Conservation (phyloP, 2,888 invertebrate species). For the Lithophane leautieri region DNA sequence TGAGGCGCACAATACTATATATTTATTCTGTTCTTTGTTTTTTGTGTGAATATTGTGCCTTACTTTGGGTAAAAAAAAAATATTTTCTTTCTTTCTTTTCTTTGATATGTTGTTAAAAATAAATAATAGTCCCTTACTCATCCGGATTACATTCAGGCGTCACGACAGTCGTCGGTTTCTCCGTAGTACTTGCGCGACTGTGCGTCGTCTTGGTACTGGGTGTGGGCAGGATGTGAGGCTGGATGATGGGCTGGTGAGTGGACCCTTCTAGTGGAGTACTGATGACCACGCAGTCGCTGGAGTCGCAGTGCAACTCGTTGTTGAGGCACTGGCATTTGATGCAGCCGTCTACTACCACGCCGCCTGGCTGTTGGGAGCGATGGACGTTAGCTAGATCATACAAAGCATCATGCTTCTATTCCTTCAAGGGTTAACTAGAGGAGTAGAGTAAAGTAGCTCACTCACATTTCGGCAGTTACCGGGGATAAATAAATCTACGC, state of each 20-base stretch:
- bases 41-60: no score
- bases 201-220: not conserved
- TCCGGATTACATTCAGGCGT: constrained; percentile 61
- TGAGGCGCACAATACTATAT: no score
- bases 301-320: constrained; percentile 93
- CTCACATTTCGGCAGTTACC: no score
- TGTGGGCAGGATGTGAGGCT: constrained; percentile 45
- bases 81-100: no score
- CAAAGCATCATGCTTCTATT: no score
- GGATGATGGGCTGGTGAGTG: constrained; percentile 72
- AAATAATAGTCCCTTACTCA: constrained; percentile 56
- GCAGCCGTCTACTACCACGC: constrained; percentile 91
- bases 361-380: constrained; percentile 91
- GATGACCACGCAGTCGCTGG: constrained; percentile 85
- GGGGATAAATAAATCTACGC: no score
- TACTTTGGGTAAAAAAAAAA: no score
- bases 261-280: constrained; percentile 64
- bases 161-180: constrained; percentile 72
- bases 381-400: no score
- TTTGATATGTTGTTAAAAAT: not conserved
- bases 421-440: no score
- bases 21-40: no score
- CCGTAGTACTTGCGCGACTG: constrained; percentile 62
- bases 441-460: no score
- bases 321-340: constrained; percentile 95